Percentiles rank a stretch among this genome's conserved stretches.
Conservation (phyloP, 2,797 vertebrate genomes). For the Crocodylus rhombifer region DNA sequence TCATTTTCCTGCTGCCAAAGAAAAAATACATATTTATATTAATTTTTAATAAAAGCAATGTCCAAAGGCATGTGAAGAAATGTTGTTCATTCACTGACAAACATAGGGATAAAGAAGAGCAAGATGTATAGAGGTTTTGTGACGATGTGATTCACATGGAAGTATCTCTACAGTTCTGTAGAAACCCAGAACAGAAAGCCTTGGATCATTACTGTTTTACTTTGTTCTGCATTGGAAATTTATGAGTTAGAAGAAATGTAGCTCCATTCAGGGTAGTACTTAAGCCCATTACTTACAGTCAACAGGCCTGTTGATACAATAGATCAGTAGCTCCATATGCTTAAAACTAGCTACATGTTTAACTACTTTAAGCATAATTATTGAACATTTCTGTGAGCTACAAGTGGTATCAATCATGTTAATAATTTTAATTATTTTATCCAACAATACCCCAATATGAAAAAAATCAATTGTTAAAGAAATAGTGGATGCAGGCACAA, state of each 20-base stretch:
- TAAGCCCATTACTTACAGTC: not conserved
- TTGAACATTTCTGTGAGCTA: not conserved
- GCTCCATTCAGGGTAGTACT: not conserved
- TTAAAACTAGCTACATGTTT: not conserved
- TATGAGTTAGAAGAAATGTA: not conserved
- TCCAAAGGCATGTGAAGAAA: not conserved
- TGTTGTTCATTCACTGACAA: fast-evolving
- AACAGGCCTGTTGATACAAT: not conserved
- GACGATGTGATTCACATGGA: not conserved
- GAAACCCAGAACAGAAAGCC: not conserved
- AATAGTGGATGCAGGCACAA: not conserved
- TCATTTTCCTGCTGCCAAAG: not conserved
- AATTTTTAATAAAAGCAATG: not conserved
- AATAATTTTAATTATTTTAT: not conserved
- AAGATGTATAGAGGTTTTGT: not conserved
- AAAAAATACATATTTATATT: not conserved
- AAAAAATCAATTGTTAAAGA: not conserved
- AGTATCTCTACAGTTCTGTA: not conserved
- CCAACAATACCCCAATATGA: not conserved
- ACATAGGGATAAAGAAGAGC: not conserved
- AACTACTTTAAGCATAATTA: not conserved
- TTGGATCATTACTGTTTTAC: too few relatives aligned
- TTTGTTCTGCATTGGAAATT: not conserved
- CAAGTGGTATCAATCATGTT: not conserved
- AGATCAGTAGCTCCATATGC: not conserved